Percentiles rank a stretch among this genome's conserved stretches.
These are phyloP conservation scores for human DNA, from an alignment of 2,113 vertebrate genomes.

Conservation along the genomic window DNA sequence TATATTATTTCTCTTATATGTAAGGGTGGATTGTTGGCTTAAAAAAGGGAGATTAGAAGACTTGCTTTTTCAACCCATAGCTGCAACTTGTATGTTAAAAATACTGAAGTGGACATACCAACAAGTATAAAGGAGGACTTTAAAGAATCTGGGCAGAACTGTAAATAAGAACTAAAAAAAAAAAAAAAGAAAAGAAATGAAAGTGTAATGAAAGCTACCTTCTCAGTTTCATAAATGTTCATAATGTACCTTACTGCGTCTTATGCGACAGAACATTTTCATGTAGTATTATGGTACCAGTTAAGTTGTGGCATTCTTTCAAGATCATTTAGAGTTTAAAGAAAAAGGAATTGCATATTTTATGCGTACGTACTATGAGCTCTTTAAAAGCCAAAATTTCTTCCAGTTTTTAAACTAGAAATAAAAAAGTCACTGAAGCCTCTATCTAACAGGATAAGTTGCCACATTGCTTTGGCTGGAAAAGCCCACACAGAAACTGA, in stretches of 20 bases:
- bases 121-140: background rate
- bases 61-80: background rate
- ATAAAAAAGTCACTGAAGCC: slow-evolving; percentile 5
- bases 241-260: background rate
- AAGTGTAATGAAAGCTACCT: background rate
- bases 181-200: background rate
- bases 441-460: background rate
- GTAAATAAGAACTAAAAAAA: background rate
- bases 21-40: slow-evolving; percentile 38
- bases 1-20: slow-evolving; percentile 19
- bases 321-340: slow-evolving; percentile 18
- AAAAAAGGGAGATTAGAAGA: slow-evolving; percentile 28
- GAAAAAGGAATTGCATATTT: background rate
- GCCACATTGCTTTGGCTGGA: background rate
- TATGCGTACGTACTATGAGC: background rate
- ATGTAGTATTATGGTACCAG: background rate
- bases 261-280: background rate
- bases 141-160: background rate
- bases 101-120: background rate
- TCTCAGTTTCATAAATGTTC: background rate
- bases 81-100: background rate
- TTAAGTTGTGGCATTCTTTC: background rate
- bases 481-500: background rate
- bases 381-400: slow-evolving; percentile 9
- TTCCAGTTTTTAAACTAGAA: background rate